Percentiles rank a stretch among this genome's conserved stretches.
Conservation (phyloP, 2,888 invertebrate species). For the Lithophane ornitopus region DNA sequence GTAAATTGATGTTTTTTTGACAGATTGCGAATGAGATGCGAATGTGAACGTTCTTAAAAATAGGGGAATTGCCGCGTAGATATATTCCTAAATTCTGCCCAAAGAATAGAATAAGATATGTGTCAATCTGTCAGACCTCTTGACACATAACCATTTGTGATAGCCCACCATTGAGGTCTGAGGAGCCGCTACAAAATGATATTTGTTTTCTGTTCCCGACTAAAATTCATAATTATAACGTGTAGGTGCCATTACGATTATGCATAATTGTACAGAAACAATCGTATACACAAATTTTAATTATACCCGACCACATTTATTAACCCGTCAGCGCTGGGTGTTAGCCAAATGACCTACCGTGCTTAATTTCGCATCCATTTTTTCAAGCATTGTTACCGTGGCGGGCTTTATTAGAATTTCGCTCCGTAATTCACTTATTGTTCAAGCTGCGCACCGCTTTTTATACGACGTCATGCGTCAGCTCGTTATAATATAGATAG, state of each 20-base stretch:
- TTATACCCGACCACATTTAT: slow-evolving; percentile 16
- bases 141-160: background rate
- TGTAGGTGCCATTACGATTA: background rate
- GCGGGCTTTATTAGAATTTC: slow-evolving; percentile 68
- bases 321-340: slow-evolving; percentile 17
- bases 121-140: background rate
- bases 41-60: no score
- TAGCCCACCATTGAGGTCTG: background rate
- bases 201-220: background rate
- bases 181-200: background rate
- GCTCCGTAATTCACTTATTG: slow-evolving; percentile 74
- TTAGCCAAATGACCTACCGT: slow-evolving; percentile 33
- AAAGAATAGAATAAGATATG: background rate
- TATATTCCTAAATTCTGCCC: no score
- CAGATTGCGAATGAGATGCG: no score
- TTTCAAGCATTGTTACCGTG: slow-evolving; percentile 54
- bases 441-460: slow-evolving; percentile 55
- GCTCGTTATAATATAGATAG: slow-evolving; percentile 24
- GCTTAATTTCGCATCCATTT: slow-evolving; percentile 70
- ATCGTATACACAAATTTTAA: slow-evolving; percentile 3
- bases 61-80: no score
- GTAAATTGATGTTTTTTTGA: no score
- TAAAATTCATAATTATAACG: background rate
- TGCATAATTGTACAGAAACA: background rate
- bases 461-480: slow-evolving; percentile 52